Conservation (phyloP, 2,113 vertebrate genomes). For the Tragelaphus imberbis region DNA sequence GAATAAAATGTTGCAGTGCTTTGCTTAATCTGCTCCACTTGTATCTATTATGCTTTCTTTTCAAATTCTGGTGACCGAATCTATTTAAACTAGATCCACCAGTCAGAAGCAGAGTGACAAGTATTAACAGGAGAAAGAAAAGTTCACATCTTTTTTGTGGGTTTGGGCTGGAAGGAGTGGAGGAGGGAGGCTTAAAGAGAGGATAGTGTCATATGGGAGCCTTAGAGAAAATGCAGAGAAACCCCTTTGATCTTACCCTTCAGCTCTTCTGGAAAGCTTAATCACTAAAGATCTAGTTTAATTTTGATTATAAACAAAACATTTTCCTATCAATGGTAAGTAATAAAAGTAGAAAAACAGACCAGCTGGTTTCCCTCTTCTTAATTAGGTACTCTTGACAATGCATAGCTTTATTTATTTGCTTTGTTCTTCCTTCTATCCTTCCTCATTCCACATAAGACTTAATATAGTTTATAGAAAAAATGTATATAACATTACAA, state of each 20-base stretch:
- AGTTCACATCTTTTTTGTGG: neutral
- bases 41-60: neutral
- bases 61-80: neutral
- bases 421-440: slow-evolving; percentile 10
- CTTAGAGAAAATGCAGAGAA: slow-evolving; percentile 49
- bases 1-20: neutral
- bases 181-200: neutral
- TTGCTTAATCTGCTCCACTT: neutral
- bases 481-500: neutral
- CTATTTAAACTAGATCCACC: neutral
- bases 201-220: neutral
- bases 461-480: neutral
- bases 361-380: neutral
- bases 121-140: neutral
- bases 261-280: slow-evolving; percentile 68
- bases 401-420: neutral
- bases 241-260: slow-evolving; percentile 54
- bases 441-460: neutral
- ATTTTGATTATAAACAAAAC: slow-evolving; percentile 70
- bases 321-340: slow-evolving; percentile 37
- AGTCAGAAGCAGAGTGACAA: neutral
- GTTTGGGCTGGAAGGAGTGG: neutral
- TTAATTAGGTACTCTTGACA: neutral
- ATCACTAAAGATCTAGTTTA: slow-evolving; percentile 71
- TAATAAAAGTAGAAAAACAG: slow-evolving; percentile 50